Conservation (phyloP, 2,113 vertebrate species). For the Sturnira hondurensis region DNA sequence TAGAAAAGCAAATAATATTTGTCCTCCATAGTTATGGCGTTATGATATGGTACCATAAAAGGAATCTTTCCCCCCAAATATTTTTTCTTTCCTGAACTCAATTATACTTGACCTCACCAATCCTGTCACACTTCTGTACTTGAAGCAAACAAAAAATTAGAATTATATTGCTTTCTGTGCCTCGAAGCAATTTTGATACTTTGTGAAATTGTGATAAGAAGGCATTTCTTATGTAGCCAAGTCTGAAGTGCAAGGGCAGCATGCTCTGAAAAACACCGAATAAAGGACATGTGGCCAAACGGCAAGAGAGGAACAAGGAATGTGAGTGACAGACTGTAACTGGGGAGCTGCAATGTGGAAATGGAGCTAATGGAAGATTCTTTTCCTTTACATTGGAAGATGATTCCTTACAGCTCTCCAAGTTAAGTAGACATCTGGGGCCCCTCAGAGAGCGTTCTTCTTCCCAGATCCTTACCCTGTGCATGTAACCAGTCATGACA, state of each 20-base stretch:
- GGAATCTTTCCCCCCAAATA: background rate
- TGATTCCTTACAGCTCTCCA: background rate
- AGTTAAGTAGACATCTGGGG: background rate
- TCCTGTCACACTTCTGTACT: background rate
- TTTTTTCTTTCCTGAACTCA: background rate
- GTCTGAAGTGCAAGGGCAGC: background rate
- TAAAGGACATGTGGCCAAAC: background rate
- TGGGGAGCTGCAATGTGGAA: background rate
- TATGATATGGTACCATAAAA: background rate
- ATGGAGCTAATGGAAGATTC: background rate
- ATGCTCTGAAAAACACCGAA: background rate
- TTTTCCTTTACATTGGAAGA: background rate
- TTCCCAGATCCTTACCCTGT: background rate
- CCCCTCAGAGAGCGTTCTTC: background rate
- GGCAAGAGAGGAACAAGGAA: background rate
- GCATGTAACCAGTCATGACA: background rate
- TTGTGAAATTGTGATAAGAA: constrained; percentile 12
- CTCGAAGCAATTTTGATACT: background rate
- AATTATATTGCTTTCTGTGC: background rate
- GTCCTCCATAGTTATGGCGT: background rate
- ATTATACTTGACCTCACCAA: background rate
- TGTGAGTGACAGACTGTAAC: background rate
- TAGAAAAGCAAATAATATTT: constrained; percentile 3
- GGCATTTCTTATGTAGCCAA: background rate
- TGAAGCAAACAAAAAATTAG: constrained; percentile 4